phyloP scores from a whole-genome alignment of 37 sponge, comb jelly and placozoan genomes.

The Oopsacas minuta region DNA sequence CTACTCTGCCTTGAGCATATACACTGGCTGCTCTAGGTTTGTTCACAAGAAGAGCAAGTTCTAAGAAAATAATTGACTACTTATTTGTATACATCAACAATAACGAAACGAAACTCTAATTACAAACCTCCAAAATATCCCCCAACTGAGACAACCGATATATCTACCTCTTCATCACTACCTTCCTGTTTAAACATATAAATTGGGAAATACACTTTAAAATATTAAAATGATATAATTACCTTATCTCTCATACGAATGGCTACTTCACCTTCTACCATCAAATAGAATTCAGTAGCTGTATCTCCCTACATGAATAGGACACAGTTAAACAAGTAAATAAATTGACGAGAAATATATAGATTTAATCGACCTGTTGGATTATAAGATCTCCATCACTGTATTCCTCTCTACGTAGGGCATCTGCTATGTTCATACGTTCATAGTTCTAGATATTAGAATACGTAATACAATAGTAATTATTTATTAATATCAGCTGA shows the following conservation, averaged over 20 bases:
- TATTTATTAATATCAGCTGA: neutral
- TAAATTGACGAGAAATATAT: neutral
- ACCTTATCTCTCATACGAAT: conserved; percentile 57
- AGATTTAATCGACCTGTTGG: conserved; percentile 28
- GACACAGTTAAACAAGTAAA: neutral
- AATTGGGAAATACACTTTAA: neutral
- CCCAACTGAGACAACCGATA: conserved; percentile 47
- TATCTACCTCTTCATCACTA: conserved; percentile 33
- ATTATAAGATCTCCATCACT: conserved; percentile 37
- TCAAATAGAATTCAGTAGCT: conserved; percentile 68
- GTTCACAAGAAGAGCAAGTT: conserved; percentile 77
- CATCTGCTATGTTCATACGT: conserved; percentile 50
- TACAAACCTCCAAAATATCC: conserved; percentile 89
- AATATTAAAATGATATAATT: conserved; percentile 1
- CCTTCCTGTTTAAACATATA: conserved; percentile 34
- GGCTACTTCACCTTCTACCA: conserved; percentile 56
- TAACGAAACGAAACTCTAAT: too few relatives aligned
- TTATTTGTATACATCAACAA: neutral
- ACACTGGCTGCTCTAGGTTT: conserved; percentile 81
- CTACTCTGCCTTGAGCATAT: conserved; percentile 56
- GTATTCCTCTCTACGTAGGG: conserved; percentile 30
- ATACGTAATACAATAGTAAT: neutral
- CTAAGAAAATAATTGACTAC: conserved; percentile 28
- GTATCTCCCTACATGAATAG: conserved; percentile 50
- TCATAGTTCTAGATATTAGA: conserved; percentile 32